Evolutionary conservation across 1,140 invertebrate species (phyloP), one percentile per base, ranked within the genome.

Genomic region (Lordiphosa stackelbergi): DNA sequence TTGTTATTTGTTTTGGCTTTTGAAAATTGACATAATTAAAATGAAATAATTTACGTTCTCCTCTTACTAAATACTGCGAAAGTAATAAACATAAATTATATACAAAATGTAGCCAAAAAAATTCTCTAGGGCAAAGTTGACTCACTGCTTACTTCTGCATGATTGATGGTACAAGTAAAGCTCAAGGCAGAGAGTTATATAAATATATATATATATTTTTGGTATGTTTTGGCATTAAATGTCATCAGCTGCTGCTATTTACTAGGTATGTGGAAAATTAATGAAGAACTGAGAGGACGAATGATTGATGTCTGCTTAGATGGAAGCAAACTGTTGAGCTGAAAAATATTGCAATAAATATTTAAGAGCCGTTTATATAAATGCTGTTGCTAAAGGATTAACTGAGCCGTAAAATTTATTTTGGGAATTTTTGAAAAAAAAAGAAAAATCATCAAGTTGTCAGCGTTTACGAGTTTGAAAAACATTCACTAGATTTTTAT

Each of bases 11-110:
- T 77, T 72, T 78, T 68, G 54, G 22, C 58, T 58, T 34, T 7
- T 8, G 19, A n/a, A 81, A 57, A 83, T 75, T 68, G 75, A 71
- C 75, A 79, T 79, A 79, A 79, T 79, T 81, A 79, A 81, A 81
- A 60, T 52, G 54, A 81, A 56, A 75, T 79, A 71, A 79, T 79
- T 79, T 81, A 78, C 38, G 47, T 24, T 28, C 13, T 1, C 19
- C 28, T 12, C 36, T 13, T 46, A 46, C 28, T 46, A 46, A 46
- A 46, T 46, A 46, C 11, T 46, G 22, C 12, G 36, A 8, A 4
- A 42, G 40, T 57, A 74, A 81, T 81, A 68, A 74, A 63, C 75
- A 81, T 81, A 81, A 79, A 79, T 79, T 70, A 53, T 63, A 54
- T 51, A 31, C n/a, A 11, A n/a, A 37, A 46, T 46, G 41, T 22